phyloP scores from a whole-genome alignment of 2,797 vertebrate genomes.

The Notoglanidium macrostoma region DNA sequence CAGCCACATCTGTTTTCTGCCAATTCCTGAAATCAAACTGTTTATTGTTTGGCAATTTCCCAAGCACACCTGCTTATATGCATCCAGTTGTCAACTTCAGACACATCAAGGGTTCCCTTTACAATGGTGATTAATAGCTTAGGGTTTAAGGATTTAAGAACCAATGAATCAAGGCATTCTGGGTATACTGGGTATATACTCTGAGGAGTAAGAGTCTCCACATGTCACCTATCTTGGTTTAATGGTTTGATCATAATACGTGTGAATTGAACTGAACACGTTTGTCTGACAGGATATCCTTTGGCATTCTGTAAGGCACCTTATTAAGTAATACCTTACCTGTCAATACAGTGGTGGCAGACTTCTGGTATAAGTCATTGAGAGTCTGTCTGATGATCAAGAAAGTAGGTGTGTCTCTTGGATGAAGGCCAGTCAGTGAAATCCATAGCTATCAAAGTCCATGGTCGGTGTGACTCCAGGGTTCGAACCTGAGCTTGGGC shows the following conservation, averaged over 20 bases:
- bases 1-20: not conserved
- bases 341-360: not conserved
- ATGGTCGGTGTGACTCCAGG: not conserved
- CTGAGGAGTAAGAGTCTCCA: not conserved
- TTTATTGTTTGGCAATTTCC: not conserved
- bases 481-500: not conserved
- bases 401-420: not conserved
- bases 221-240: not conserved
- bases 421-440: not conserved
- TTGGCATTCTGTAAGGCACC: not conserved
- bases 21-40: not conserved
- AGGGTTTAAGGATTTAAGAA: slow-evolving; percentile 4
- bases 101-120: not conserved
- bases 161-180: not conserved
- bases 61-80: not conserved
- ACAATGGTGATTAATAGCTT: not conserved
- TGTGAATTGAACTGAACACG: not conserved
- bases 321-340: not conserved
- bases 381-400: not conserved
- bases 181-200: not conserved
- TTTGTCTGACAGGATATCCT: not conserved
- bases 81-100: not conserved
- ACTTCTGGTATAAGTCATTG: not conserved
- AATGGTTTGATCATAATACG: not conserved
- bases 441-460: not conserved